Conservation (phyloP, 1,140 invertebrate species). For the Cryptotermes secundus region DNA sequence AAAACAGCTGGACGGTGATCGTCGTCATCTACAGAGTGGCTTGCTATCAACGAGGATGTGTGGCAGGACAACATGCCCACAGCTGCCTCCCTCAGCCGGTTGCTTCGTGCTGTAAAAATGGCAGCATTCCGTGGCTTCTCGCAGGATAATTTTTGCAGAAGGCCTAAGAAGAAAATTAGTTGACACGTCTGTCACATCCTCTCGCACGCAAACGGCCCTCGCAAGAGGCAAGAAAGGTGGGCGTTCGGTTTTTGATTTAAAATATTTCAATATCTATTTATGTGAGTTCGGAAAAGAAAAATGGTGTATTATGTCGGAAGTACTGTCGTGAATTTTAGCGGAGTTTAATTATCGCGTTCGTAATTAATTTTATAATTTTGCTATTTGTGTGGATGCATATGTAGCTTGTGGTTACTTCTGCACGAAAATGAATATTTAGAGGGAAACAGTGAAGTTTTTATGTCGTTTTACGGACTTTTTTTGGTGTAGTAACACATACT, state of each 20-base stretch:
- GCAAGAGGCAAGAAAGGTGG: constrained; percentile 49
- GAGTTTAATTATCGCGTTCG: constrained; percentile 36
- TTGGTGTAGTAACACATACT: constrained; percentile 22
- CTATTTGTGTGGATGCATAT: constrained; percentile 24
- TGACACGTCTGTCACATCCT: constrained; percentile 49
- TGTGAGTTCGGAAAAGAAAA: constrained; percentile 40
- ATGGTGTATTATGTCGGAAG: constrained; percentile 37
- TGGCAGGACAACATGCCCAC: constrained; percentile 41
- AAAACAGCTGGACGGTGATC: constrained; percentile 39
- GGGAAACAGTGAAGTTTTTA: constrained; percentile 17
- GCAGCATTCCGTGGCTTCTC: constrained; percentile 47
- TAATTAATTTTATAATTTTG: constrained; percentile 36
- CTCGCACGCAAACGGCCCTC: constrained; percentile 44
- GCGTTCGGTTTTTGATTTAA: constrained; percentile 40
- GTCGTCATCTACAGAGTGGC: constrained; percentile 36
- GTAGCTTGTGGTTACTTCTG: not conserved
- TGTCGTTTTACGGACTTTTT: not conserved
- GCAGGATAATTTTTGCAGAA: constrained; percentile 51
- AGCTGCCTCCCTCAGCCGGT: constrained; percentile 44
- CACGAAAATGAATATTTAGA: not conserved
- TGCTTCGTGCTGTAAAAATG: constrained; percentile 52
- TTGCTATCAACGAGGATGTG: constrained; percentile 41
- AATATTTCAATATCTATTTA: constrained; percentile 38
- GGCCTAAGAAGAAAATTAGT: constrained; percentile 56
- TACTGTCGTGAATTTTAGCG: constrained; percentile 34